Evolutionary conservation across 2,113 vertebrate genomes (phyloP).

Genomic region (Phylloscopus trochilus): DNA sequence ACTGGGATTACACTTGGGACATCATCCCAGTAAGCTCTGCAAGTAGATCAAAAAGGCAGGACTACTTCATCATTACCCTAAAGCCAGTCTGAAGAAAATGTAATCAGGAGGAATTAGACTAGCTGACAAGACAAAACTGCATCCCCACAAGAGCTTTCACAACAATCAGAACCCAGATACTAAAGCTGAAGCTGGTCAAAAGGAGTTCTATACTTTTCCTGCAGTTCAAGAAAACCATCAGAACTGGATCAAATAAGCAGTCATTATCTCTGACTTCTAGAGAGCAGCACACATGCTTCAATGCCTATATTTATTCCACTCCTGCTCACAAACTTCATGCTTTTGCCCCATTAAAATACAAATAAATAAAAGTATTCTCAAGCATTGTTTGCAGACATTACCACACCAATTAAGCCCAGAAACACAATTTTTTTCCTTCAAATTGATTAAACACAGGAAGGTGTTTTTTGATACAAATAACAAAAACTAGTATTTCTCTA

Average conservation of each 20-base stretch:
- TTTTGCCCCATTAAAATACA: background rate
- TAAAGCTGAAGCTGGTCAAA: background rate
- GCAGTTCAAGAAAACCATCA: background rate
- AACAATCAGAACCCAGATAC: background rate
- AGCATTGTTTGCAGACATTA: background rate
- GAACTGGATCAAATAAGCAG: background rate
- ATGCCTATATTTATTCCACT: background rate
- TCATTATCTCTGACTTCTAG: background rate
- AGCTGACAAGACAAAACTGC: background rate
- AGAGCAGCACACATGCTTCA: background rate
- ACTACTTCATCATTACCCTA: background rate
- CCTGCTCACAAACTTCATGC: background rate
- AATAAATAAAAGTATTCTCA: background rate
- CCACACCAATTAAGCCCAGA: background rate
- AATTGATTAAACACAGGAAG: background rate
- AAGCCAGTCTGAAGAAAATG: background rate
- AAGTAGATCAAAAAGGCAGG: constrained; percentile 10
- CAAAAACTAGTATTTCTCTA: background rate
- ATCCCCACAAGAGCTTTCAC: background rate
- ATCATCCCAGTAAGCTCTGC: background rate
- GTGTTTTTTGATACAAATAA: background rate
- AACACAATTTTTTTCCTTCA: background rate
- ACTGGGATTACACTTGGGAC: constrained; percentile 2
- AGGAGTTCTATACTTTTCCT: background rate
- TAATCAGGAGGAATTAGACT: background rate